Conservation (phyloP, 2,797 vertebrate species). For the Epinephelus awoara region DNA sequence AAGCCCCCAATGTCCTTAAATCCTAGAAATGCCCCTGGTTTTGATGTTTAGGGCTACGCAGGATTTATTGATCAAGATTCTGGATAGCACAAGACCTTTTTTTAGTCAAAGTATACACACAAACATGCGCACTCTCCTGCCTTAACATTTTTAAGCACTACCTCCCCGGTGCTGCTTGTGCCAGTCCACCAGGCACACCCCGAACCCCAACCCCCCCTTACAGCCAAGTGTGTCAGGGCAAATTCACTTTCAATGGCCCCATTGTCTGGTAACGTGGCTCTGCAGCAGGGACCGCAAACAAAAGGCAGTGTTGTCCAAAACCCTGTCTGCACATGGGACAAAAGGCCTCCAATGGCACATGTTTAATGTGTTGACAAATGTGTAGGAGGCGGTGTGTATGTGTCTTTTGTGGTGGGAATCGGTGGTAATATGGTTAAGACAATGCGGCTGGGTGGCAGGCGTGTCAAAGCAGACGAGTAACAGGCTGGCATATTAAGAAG, state of each 20-base stretch:
- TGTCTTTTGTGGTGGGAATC: constrained; percentile 36
- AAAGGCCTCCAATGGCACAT: constrained; percentile 55
- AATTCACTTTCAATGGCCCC: constrained; percentile 63
- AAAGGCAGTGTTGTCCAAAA: constrained; percentile 46
- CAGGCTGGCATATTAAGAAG: constrained; percentile 41
- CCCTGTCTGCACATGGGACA: constrained; percentile 49
- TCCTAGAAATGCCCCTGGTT: no score
- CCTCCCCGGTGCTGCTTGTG: background rate
- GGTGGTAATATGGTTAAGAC: constrained; percentile 45
- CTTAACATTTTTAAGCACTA: background rate
- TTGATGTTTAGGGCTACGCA: no score
- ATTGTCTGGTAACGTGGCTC: constrained; percentile 65
- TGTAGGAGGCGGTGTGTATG: constrained; percentile 26
- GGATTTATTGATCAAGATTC: no score
- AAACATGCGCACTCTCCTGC: background rate
- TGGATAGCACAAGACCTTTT: no score
- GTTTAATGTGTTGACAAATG: constrained; percentile 61
- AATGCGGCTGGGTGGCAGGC: constrained; percentile 44
- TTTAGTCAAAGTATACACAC: no score
- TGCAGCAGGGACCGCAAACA: constrained; percentile 31
- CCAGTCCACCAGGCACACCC: background rate
- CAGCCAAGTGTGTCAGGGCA: constrained; percentile 50
- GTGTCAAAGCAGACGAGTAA: constrained; percentile 48
- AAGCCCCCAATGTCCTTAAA: no score
- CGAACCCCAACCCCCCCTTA: background rate